Evolutionary conservation across 2,797 vertebrate species (phyloP).

Genomic region (Dermochelys coriacea): DNA sequence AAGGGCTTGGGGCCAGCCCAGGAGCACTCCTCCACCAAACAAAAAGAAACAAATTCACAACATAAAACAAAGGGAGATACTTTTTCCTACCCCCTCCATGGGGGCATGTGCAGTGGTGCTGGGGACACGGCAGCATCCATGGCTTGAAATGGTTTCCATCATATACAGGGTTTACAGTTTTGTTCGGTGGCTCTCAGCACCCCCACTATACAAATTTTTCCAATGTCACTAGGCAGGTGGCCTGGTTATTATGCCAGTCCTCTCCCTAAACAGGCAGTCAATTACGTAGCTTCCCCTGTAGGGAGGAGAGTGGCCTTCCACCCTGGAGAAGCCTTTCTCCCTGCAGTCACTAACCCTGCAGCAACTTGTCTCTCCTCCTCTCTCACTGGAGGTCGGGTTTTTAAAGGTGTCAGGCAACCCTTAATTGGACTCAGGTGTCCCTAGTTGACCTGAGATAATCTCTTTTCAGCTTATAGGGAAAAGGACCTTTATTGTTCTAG

Average conservation of each 20-base stretch:
- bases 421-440: not conserved
- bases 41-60: too few species aligned
- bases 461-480: not conserved
- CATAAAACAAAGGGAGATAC: too few species aligned
- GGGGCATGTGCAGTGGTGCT: too few species aligned
- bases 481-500: not conserved
- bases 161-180: too few species aligned
- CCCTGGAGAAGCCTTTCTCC: not conserved
- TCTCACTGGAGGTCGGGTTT: not conserved
- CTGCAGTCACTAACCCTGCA: not conserved
- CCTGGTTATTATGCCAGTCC: not conserved
- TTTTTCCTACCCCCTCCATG: too few species aligned
- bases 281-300: not conserved
- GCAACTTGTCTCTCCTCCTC: not conserved
- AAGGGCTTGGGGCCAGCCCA: too few species aligned
- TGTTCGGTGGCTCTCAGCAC: too few species aligned
- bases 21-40: too few species aligned
- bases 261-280: not conserved
- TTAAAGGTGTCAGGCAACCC: not conserved
- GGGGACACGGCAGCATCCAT: too few species aligned
- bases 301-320: not conserved
- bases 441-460: not conserved
- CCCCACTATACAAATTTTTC: too few species aligned
- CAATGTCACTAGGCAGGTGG: not conserved
- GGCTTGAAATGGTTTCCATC: too few species aligned